Evolutionary conservation across 2,888 invertebrate species (phyloP).

Genomic region (Branchipolynoe longqiensis): DNA sequence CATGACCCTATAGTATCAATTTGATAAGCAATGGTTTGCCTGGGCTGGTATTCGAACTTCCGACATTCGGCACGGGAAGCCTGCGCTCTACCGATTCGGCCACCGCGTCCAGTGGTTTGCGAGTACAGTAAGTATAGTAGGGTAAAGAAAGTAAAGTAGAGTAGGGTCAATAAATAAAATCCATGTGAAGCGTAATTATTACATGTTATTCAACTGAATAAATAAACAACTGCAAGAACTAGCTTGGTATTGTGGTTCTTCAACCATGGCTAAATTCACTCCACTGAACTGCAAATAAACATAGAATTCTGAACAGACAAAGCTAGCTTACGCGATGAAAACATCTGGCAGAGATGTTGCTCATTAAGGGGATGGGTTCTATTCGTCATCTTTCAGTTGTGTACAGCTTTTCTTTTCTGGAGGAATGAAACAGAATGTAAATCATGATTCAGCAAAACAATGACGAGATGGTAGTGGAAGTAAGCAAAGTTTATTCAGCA

Average conservation of each 20-base stretch:
- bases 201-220: neutral
- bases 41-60: too few species aligned
- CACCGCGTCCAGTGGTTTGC: too few species aligned
- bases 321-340: neutral
- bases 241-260: neutral
- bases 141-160: neutral
- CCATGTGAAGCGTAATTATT: neutral
- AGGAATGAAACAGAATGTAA: too few species aligned
- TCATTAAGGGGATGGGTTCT: neutral
- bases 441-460: too few species aligned
- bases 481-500: too few species aligned
- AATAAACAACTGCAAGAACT: neutral
- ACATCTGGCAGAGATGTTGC: constrained; percentile 20
- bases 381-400: too few species aligned
- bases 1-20: too few species aligned
- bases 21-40: too few species aligned
- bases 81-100: too few species aligned
- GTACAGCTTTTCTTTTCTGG: too few species aligned
- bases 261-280: neutral
- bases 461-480: too few species aligned
- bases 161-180: neutral
- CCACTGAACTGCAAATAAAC: neutral
- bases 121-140: neutral
- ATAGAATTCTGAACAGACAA: neutral
- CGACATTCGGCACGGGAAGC: too few species aligned